Evolutionary conservation across 2,113 vertebrate genomes (phyloP), one percentile per base, ranked within the genome.

Genomic region (Phalacrocorax brasilianus): DNA sequence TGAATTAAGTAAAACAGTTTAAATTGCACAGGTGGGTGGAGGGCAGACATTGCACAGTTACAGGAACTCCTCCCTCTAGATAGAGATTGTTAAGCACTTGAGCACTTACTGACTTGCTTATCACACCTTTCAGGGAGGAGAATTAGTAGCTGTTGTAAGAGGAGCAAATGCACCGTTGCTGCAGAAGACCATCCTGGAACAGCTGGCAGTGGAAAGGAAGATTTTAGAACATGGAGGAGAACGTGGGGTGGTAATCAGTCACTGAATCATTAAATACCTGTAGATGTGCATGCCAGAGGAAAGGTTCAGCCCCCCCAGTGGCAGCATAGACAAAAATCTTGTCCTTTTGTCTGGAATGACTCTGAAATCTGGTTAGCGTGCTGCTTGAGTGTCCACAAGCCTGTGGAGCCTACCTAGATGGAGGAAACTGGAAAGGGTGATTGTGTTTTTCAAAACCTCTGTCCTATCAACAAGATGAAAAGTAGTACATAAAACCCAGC

Each of bases 111-210:
- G 35, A 77, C 82, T n/a, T 72, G 40, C 24, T 81, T 89, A 70
- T 66, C 42, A 61, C 76, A 33, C 40, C 20, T 97, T 94, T 65
- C 89, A 99, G 99, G 98, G 98, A 40, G 99, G 99, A 49, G 98
- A 98, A 66, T 85, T 99, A 81, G 98, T 99, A 93, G 98, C 98
- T 16, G 97, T 98, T 84, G 97, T 99, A 85, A 97, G 98, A 89
- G 99, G 99, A 50, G 98, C 94, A 8, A 98, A 99, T 1, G 98
- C 98, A 73, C 99, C 99, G 1, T 79, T 99, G 88, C 98, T 99
- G 83, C 99, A 98, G 97, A 99, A 97, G 96, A 99, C 98, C 90
- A 98, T 99, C 78, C 89, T 98, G 50, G 98, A 99, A n/a, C 98
- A 99, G 85, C 97, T 99, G 93, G 95, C 96, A 68, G 97, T 97